Conservation (phyloP, 1,140 invertebrate genomes). For the Drosophila mayri region DNA sequence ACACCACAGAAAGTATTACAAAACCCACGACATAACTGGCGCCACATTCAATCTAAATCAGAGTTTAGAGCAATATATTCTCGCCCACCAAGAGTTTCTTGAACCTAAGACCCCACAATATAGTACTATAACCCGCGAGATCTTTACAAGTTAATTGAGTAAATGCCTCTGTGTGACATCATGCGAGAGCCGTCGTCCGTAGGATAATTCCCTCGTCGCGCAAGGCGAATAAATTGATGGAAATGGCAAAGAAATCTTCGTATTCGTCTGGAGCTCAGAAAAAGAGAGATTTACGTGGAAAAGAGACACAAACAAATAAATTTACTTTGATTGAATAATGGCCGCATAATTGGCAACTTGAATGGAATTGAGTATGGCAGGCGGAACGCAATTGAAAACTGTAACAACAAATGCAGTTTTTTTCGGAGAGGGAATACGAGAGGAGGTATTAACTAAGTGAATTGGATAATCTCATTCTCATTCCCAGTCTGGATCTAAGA, state of each 20-base stretch:
- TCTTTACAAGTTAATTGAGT: constrained; percentile 57
- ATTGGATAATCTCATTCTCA: constrained; percentile 81
- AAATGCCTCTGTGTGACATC: constrained; percentile 69
- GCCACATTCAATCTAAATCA: constrained; percentile 61
- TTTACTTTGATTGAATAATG: constrained; percentile 85
- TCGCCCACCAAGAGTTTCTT: constrained; percentile 59
- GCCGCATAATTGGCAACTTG: constrained; percentile 84
- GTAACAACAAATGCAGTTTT: constrained; percentile 45
- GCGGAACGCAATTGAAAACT: constrained; percentile 77
- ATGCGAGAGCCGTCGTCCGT: constrained; percentile 13
- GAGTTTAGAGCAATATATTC: constrained; percentile 28
- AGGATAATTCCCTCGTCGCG: constrained; percentile 70
- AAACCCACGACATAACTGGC: constrained; percentile 43
- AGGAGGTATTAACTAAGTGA: constrained; percentile 71
- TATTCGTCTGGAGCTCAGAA: constrained; percentile 12
- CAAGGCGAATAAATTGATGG: constrained; percentile 79
- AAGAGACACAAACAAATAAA: constrained; percentile 85
- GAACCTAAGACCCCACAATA: constrained; percentile 47
- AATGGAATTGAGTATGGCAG: constrained; percentile 84
- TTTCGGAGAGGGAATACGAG: constrained; percentile 4
- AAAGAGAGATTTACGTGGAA: constrained; percentile 73
- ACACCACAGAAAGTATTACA: constrained; percentile 13
- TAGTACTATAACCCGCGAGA: neutral
- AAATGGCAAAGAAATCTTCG: constrained; percentile 38
- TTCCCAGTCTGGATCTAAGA: constrained; percentile 27